Base-by-base conservation (phyloP, 2,113 vertebrate species). In the Nothocercus julius region DNA sequence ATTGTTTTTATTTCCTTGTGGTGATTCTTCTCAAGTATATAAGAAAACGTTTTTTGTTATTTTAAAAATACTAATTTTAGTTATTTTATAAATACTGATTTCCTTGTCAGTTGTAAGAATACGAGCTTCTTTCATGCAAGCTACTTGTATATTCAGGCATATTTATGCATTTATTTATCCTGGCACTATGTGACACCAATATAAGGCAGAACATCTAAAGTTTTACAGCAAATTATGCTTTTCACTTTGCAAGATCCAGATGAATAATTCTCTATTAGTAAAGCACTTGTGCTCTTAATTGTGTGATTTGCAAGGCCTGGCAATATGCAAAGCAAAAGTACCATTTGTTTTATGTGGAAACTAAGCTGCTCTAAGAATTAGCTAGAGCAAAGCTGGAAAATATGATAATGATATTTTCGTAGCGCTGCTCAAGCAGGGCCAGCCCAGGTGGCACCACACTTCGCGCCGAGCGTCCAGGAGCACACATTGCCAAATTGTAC, bases 321-420 rank as follows among this genome's bases (percentile, higher is more conserved):
- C 61, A 90, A 69, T 7, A 47, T 13, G 45, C 32, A 36, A 67
- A 86, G 68, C 45, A 89, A 54, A 83, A 73, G 38, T 40, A 19
- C 66, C 73, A 6, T 82, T 92, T 91, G 47, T 80, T 93, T 96
- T 86, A 90, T 91, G 69, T 94, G 96, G 94, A 97, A 97, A 97
- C 79, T 90, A 82, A 85, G 76, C 92, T 82, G 76, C 89, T 94
- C 58, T 58, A 53, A 70, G 66, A 69, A 94, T 91, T 90, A 72
- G 77, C 89, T 72, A 0, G 3, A 72, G 63, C 51, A 70, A 82
- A 79, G 85, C 73, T 95, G 96, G 95, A 96, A 97, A 96, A 93
- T 93, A 72, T 90, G 93, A 84, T 83, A 34, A 76, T 53, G 49
- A 1, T 88, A 34, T 96, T 97, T 96, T 92, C 81, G 42, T 85